Evolutionary conservation across 2,888 invertebrate species (phyloP).

Genomic region (Oxyscelio sp.): DNA sequence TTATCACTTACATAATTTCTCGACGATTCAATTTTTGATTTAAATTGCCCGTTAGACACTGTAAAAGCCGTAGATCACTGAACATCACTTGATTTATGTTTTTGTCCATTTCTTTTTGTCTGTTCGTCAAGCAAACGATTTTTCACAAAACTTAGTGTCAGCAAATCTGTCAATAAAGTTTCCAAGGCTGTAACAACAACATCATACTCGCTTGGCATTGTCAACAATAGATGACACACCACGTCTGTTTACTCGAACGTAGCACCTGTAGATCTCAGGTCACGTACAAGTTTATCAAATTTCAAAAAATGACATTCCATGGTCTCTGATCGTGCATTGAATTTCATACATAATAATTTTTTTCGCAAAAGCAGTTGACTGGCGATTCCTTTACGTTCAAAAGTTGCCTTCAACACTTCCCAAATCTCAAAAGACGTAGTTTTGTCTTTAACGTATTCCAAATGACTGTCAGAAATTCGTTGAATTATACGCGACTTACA

Average conservation of each 20-base stretch:
- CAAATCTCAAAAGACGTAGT: slow-evolving; percentile 74
- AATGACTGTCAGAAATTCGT: slow-evolving; percentile 51
- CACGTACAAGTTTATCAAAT: slow-evolving; percentile 74
- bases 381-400: slow-evolving; percentile 74
- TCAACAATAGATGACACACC: slow-evolving; percentile 76
- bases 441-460: slow-evolving; percentile 79
- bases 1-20: too few relatives aligned
- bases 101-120: slow-evolving; percentile 30
- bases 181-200: slow-evolving; percentile 32
- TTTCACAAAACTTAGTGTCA: slow-evolving; percentile 45
- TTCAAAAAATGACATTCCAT: too few relatives aligned
- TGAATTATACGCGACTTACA: slow-evolving; percentile 78
- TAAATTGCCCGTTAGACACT: too few relatives aligned
- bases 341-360: too few relatives aligned
- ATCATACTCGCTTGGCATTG: slow-evolving; percentile 73
- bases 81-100: too few relatives aligned
- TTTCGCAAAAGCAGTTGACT: slow-evolving; percentile 70
- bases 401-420: slow-evolving; percentile 56
- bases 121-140: slow-evolving; percentile 35
- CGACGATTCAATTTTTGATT: too few relatives aligned
- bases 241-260: slow-evolving; percentile 68
- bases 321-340: too few relatives aligned
- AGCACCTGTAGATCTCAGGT: slow-evolving; percentile 74
- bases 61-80: too few relatives aligned
- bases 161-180: too few relatives aligned